These are phyloP conservation scores for Mormyrus proboscirostris DNA, from an alignment of 2,797 vertebrate genomes.

Conservation along the genomic window DNA sequence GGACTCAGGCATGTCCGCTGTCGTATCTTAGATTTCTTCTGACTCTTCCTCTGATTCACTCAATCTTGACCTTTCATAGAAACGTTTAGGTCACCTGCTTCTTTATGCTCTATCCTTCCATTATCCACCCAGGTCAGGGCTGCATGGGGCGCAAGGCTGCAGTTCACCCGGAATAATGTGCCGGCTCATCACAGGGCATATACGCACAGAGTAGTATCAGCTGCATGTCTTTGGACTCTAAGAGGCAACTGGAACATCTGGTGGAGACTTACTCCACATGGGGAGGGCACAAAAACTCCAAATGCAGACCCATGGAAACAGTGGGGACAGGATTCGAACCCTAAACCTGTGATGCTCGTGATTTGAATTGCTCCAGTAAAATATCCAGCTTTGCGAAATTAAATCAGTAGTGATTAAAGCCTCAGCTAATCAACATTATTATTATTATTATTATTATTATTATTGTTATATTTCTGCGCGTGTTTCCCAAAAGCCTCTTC, in stretches of 20 bases:
- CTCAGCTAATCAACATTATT: background rate
- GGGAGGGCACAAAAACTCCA: background rate
- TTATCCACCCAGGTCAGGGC: background rate
- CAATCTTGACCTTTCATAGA: background rate
- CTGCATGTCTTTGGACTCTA: background rate
- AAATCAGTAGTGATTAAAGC: background rate
- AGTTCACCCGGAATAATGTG: background rate
- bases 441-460: background rate
- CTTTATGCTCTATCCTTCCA: background rate
- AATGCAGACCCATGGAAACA: background rate
- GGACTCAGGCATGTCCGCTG: background rate
- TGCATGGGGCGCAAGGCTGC: background rate
- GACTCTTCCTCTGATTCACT: background rate
- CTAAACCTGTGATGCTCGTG: background rate
- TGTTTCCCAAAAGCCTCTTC: background rate
- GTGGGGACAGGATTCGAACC: background rate
- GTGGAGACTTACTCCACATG: background rate
- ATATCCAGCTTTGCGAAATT: background rate
- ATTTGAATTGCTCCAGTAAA: background rate
- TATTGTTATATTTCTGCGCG: background rate
- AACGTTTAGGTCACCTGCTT: background rate
- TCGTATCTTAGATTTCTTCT: background rate
- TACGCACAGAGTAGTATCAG: background rate
- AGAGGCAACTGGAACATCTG: background rate
- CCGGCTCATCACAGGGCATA: background rate